Base-by-base conservation (phyloP, 2,797 vertebrate species). In the Pangasius djambal region DNA sequence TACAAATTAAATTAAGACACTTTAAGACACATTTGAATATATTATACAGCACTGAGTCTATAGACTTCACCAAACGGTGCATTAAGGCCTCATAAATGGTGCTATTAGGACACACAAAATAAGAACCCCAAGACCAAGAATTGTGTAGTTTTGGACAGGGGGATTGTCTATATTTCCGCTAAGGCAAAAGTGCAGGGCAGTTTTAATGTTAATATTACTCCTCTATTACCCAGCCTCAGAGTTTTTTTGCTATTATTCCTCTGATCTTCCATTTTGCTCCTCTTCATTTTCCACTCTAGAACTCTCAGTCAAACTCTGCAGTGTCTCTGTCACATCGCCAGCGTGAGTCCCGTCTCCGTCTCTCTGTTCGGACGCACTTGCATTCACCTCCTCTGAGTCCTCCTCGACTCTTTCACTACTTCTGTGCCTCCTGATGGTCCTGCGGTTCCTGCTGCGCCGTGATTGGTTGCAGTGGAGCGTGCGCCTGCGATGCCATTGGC, bases 401-500 rank as follows among this genome's bases (percentile, higher is more conserved):
- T 52, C 28, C 0, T 16, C 0, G 4, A 1, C 55, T 31, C 1
- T 87, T 0, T 92, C 90, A 4, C 34, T 57, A 9, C 50, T 74
- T 0, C 37, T 1, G n/a, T 91, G 92, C 88, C 94, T 94, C 78
- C 94, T 94, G 55, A 94, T 93, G 75, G 96, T 96, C 77, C 87
- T 92, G 6, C 95, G 87, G 72, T 91, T 91, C 6, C 82, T 74
- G 92, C 94, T 88, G 55, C 87, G 92, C 0, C 92, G 93, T 0
- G 95, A 94, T 4, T 95, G 92, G 93, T 94, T 93, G 91, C 95
- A 95, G 89, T 98, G 94, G 87, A 97, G 92, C 0, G 98, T 98
- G 7, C 97, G 94, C 74, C 98, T 94, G 77, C 97, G 96, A 70
- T 97, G 97, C 98, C 98, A 98, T 65, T 97, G 96, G 89, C 95